A percentile compares a stretch with the other conserved stretches of the same genome.
Evolutionary conservation across 1,140 invertebrate genomes (phyloP).

Genomic region (Heliconius himera): DNA sequence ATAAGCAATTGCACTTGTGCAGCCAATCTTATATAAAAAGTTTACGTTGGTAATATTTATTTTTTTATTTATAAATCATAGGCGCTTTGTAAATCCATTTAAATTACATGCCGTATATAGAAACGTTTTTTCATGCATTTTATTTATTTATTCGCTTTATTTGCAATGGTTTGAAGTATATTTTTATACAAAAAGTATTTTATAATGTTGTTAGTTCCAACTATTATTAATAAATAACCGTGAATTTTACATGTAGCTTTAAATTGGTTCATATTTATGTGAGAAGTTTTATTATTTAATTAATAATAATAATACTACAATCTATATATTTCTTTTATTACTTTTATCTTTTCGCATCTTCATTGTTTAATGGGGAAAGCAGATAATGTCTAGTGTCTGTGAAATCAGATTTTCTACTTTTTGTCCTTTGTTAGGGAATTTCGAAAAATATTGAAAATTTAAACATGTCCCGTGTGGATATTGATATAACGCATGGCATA

Average conservation of each 20-base stretch:
- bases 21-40: not conserved
- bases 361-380: not conserved
- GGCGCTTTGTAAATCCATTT: not conserved
- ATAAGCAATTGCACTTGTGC: not conserved
- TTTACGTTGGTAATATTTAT: not conserved
- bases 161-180: not conserved
- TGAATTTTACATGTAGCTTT: not conserved
- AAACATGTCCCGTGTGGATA: not conserved
- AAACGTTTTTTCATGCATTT: not conserved
- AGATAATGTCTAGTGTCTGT: not conserved
- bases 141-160: not conserved
- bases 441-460: not conserved
- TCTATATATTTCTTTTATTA: not conserved
- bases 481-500: not conserved
- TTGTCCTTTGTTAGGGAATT: not conserved
- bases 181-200: not conserved
- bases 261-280: not conserved
- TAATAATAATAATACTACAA: not conserved
- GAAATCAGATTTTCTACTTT: not conserved
- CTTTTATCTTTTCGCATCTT: not conserved
- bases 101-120: not conserved
- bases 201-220: not conserved
- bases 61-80: too few species aligned
- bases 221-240: not conserved
- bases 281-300: not conserved